Evolutionary conservation across 1,140 invertebrate genomes (phyloP).

Genomic region (Cotesia vestalis): DNA sequence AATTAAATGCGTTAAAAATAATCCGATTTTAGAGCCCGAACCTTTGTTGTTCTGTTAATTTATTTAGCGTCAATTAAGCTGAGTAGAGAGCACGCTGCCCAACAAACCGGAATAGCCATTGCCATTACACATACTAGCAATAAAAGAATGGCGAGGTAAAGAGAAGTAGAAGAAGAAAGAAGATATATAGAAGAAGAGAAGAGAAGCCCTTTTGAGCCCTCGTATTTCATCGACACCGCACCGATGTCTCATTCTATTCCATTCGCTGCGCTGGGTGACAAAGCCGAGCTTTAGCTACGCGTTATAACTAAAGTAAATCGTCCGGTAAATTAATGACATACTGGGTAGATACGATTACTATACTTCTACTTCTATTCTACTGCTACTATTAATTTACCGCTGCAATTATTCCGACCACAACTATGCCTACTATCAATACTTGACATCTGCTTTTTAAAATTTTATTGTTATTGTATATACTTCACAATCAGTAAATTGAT

Average conservation of each 20-base stretch:
- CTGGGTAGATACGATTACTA: conserved; percentile 15
- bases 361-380: background rate
- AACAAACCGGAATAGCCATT: background rate
- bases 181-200: background rate
- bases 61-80: conserved; percentile 9
- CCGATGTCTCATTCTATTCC: conserved; percentile 4
- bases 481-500: too few relatives aligned
- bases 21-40: background rate
- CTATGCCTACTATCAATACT: background rate
- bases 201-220: conserved; percentile 18
- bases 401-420: conserved; percentile 2
- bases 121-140: too few relatives aligned
- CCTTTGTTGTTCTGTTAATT: background rate
- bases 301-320: conserved; percentile 47
- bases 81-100: background rate
- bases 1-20: too few relatives aligned
- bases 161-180: background rate
- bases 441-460: too few relatives aligned
- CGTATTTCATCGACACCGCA: conserved; percentile 5
- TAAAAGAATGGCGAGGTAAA: too few relatives aligned
- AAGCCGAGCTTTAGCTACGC: conserved; percentile 20
- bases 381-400: background rate
- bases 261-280: background rate
- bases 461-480: too few relatives aligned
- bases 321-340: conserved; percentile 42